Evolutionary conservation across 1,140 invertebrate genomes (phyloP).

Genomic region (Eriosoma lanigerum): DNA sequence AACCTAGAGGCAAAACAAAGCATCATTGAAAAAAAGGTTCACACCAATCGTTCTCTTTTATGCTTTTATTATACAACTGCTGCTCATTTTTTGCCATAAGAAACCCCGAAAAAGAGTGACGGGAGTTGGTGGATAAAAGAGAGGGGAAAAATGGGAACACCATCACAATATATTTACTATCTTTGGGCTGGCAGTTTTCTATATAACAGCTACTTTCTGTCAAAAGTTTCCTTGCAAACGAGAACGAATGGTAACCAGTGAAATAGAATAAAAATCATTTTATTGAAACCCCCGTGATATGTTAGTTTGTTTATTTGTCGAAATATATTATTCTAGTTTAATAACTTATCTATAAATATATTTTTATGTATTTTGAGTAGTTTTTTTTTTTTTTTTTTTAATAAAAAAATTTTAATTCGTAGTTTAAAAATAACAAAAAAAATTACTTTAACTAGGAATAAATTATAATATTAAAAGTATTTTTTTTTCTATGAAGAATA

Average conservation of each 20-base stretch:
- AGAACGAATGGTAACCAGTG: conserved; percentile 29
- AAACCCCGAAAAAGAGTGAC: background rate
- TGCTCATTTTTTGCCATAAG: conserved; percentile 15
- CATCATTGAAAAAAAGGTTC: conserved; percentile 28
- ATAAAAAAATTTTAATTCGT: no score
- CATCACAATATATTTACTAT: conserved; percentile 18
- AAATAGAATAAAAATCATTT: conserved; percentile 11
- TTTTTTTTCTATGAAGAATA: no score
- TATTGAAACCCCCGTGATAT: background rate
- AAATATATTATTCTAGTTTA: background rate
- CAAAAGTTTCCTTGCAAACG: conserved; percentile 38
- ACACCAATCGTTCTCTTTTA: conserved; percentile 45
- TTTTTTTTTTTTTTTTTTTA: no score
- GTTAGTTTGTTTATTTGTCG: conserved; percentile 6
- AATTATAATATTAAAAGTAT: no score
- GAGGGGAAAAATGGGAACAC: background rate
- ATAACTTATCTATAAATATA: background rate
- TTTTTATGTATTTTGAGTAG: no score
- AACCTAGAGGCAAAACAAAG: background rate
- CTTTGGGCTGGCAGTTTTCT: background rate
- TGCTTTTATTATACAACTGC: conserved; percentile 45
- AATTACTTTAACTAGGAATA: no score
- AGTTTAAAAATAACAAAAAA: no score
- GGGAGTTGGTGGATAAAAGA: no score
- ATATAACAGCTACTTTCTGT: conserved; percentile 40